phyloP scores from a whole-genome alignment of 2,888 invertebrate species.

The Eutolmus rufibarbis region DNA sequence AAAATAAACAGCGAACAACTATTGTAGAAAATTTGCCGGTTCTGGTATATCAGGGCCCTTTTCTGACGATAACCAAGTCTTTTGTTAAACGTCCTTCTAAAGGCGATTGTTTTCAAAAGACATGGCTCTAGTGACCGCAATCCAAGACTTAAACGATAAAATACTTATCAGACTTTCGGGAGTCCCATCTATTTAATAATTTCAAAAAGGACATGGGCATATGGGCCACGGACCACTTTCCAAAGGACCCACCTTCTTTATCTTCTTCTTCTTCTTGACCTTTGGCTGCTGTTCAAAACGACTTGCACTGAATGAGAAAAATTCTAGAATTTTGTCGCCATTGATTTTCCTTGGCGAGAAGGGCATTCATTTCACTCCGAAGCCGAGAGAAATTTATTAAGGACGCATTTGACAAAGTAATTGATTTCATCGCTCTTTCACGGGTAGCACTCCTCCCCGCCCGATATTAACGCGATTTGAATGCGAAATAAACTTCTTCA shows the following conservation, averaged over 20 bases:
- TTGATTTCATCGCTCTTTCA: neutral
- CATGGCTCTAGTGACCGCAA: neutral
- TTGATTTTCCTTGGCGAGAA: neutral
- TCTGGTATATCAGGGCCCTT: neutral
- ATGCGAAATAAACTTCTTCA: neutral
- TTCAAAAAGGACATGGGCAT: neutral
- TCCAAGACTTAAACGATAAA: neutral
- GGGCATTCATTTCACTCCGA: neutral
- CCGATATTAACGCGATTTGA: neutral
- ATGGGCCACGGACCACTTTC: neutral
- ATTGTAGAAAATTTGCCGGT: neutral
- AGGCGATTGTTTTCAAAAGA: neutral
- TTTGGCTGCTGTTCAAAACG: slow-evolving; percentile 13
- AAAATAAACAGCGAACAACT: neutral
- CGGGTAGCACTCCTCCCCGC: neutral
- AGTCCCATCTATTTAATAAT: neutral
- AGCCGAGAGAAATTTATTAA: neutral
- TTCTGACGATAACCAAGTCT: neutral
- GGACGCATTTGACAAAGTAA: neutral
- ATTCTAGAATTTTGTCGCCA: slow-evolving; percentile 14
- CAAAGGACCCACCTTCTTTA: neutral
- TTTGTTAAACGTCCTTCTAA: neutral
- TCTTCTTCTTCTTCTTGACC: slow-evolving; percentile 1
- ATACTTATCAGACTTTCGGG: neutral
- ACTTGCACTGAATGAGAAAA: slow-evolving; percentile 4